These are phyloP conservation scores for Donacobius atricapilla DNA, from an alignment of 2,113 vertebrate species.

Conservation along the genomic window DNA sequence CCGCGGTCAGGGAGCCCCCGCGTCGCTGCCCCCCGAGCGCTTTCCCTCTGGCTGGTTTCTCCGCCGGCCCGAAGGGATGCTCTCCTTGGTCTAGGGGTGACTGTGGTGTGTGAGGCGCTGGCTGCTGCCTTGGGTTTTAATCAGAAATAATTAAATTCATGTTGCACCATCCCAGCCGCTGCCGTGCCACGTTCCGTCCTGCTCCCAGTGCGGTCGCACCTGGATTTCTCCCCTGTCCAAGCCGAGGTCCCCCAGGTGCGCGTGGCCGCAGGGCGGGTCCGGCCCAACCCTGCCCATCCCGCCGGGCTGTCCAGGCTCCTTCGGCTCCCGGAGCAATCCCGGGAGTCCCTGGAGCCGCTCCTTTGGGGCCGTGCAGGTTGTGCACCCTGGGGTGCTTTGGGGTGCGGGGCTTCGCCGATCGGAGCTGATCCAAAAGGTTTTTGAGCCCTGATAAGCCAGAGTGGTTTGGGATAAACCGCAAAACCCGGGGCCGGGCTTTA, in stretches of 20 bases:
- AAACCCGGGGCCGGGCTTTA: not conserved
- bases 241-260: not conserved
- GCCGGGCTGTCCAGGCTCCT: not conserved
- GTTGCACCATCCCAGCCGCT: not conserved
- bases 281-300: rapidly evolving
- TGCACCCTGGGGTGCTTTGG: not conserved
- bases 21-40: not conserved
- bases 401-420: not conserved
- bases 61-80: not conserved
- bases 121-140: not conserved
- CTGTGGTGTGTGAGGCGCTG: not conserved
- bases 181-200: not conserved
- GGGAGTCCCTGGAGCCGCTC: rapidly evolving
- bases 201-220: not conserved
- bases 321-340: rapidly evolving
- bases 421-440: not conserved
- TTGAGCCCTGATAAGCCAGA: not conserved
- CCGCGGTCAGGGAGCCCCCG: too few relatives aligned
- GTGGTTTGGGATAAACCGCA: too few relatives aligned
- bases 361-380: not conserved
- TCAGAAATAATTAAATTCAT: not conserved
- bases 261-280: not conserved
- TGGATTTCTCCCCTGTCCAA: not conserved
- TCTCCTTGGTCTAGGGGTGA: not conserved
- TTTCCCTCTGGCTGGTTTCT: rapidly evolving